Evolutionary conservation across 2,888 invertebrate genomes (phyloP).

Genomic region (Eupithecia subumbrata): DNA sequence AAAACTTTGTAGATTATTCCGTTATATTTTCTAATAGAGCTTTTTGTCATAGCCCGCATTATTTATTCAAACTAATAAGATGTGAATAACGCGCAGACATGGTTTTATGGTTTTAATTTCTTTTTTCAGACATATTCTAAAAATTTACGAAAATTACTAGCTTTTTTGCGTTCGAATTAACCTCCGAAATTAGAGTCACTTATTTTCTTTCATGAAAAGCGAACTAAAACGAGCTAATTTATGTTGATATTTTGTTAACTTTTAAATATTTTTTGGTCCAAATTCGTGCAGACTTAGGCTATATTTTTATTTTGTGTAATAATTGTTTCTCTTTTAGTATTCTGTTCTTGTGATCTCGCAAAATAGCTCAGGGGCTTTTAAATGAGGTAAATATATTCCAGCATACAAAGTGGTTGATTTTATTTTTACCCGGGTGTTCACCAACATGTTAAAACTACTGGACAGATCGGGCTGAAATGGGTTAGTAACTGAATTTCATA

Average conservation of each 20-base stretch:
- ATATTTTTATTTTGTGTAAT: background rate
- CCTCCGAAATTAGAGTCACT: background rate
- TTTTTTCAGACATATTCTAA: conserved; percentile 43
- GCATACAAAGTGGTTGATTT: background rate
- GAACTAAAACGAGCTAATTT: background rate
- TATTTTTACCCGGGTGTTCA: no score
- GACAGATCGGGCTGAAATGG: no score
- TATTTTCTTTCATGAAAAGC: background rate
- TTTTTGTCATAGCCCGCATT: conserved; percentile 33
- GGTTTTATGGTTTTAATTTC: conserved; percentile 51
- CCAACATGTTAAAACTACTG: no score
- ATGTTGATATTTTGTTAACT: background rate
- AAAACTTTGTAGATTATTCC: background rate
- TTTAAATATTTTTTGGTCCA: background rate
- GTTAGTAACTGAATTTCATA: background rate
- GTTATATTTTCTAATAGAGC: background rate
- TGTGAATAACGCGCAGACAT: conserved; percentile 27
- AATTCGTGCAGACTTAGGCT: background rate
- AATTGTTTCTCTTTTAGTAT: background rate
- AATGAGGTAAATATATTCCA: background rate
- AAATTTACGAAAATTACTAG: background rate
- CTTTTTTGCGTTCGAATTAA: conserved; percentile 9
- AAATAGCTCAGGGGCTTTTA: background rate
- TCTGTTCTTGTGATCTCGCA: background rate
- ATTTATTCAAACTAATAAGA: conserved; percentile 46